A percentile compares a stretch with the other conserved stretches of the same genome.
Conservation (phyloP, 2,113 vertebrate species). For the Myanophis thanlyinensis region DNA sequence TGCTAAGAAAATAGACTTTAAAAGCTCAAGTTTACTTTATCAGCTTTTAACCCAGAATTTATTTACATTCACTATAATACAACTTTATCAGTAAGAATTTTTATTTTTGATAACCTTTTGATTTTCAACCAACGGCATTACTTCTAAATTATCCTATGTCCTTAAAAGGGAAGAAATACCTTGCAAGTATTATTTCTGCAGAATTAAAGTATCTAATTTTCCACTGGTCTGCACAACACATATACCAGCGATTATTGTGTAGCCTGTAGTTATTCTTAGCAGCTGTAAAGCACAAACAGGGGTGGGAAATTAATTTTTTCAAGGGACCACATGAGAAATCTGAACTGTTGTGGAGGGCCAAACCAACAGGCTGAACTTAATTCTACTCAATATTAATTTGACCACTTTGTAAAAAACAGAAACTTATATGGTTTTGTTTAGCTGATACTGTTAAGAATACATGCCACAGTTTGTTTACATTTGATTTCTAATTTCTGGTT, state of each 20-base stretch:
- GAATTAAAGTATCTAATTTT: background rate
- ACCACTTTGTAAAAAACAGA: background rate
- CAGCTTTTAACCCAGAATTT: background rate
- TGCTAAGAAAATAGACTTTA: background rate
- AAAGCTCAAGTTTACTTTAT: background rate
- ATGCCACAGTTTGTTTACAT: background rate
- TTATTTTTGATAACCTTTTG: background rate
- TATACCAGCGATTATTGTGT: background rate
- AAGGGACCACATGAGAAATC: background rate
- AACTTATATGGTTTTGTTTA: background rate
- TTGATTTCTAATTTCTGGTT: background rate
- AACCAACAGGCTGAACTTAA: background rate
- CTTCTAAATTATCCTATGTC: background rate
- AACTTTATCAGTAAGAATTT: background rate
- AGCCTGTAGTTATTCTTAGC: too few species aligned
- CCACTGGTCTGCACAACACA: background rate
- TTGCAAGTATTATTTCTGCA: background rate
- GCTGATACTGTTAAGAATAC: background rate
- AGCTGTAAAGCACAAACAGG: background rate
- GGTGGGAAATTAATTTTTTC: background rate
- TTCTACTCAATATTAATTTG: background rate
- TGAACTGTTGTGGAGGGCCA: background rate
- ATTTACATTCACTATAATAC: conserved; percentile 17
- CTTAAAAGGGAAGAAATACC: background rate
- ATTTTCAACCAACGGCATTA: background rate